Percentiles rank a stretch among this genome's conserved stretches.
Evolutionary conservation across 1,140 invertebrate species (phyloP).

Genomic region (Drosophila santomea): DNA sequence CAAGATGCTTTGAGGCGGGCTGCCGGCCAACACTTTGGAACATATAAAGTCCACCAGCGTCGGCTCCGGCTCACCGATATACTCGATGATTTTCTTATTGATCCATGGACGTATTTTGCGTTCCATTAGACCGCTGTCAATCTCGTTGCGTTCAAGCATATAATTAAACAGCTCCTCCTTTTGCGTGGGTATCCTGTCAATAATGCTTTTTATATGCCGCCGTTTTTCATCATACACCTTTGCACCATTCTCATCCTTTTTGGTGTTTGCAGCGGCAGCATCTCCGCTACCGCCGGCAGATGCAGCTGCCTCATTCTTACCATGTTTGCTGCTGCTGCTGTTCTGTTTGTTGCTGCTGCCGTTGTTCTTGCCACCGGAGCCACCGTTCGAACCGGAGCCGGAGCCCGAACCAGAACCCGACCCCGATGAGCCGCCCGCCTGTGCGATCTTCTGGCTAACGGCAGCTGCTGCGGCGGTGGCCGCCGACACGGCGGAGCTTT

Average conservation of each 20-base stretch:
- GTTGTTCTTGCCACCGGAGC: conserved; percentile 32
- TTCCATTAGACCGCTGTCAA: conserved; percentile 93
- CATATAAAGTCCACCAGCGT: conserved; percentile 99
- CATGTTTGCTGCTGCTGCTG: conserved; percentile 53
- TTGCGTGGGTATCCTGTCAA: conserved; percentile 99
- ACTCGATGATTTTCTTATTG: conserved; percentile 99
- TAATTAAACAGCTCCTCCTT: conserved; percentile 98
- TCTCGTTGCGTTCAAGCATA: conserved; percentile 94
- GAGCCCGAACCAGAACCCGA: conserved; percentile 12
- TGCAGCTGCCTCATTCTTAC: conserved; percentile 77
- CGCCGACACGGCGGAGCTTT: conserved; percentile 71
- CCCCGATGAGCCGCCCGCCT: conserved; percentile 29
- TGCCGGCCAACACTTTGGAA: conserved; percentile 97
- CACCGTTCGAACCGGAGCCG: conserved; percentile 10
- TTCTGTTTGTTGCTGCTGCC: conserved; percentile 33
- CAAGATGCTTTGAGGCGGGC: conserved; percentile 96
- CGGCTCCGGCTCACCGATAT: conserved; percentile 99
- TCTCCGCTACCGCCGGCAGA: conserved; percentile 58
- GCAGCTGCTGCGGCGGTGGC: conserved; percentile 74
- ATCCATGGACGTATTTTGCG: conserved; percentile 99
- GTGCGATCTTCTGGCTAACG: conserved; percentile 72
- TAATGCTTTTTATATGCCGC: conserved; percentile 97
- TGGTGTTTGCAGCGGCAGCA: conserved; percentile 86
- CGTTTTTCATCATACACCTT: conserved; percentile 97
- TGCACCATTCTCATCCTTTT: conserved; percentile 87